Evolutionary conservation across 2,888 invertebrate species (phyloP), one percentile per base, ranked within the genome.

Genomic region (Caenorhabditis drosophilae): DNA sequence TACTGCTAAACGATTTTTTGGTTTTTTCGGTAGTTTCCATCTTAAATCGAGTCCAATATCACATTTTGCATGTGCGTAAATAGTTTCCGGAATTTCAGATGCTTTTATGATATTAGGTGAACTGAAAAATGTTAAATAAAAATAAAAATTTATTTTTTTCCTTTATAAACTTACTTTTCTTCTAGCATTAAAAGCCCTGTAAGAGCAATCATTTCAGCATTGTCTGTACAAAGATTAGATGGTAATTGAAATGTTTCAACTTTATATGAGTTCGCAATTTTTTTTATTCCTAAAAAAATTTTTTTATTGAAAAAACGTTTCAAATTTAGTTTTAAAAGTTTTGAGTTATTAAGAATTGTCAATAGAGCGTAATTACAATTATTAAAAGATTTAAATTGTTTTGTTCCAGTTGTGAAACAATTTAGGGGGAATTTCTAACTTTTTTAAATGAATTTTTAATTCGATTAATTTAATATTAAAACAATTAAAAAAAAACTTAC

Each of bases 161-260:
- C 25, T 40, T 4, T 1, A 7, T 15, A 16, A n/a, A 50, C 50
- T n/a, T 16, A 74, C 75, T 61, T 42, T 26, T 69, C 49, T 18
- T 54, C 46, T 26, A 74, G 23, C 61, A 68, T 67, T 47, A 74
- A 54, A 49, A 69, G n/a, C 12, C 74, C 84, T 56, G 68, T 85
- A 86, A 97, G 97, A 18, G 97, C 97, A 78, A 98, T 92, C 98
- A 98, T 98, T 31, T 94, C 89, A 7, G 97, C 98, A 88, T 98
- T 98, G 84, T 98, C 98, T 0, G 93, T 94, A 84, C 98, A 98
- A 11, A 93, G 87, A 80, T 88, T 87, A 22, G 90, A 89, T 2
- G 92, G 91, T 15, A 70, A 48, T 23, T 42, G 44, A 35, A 69
- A 38, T 1, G 61, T 48, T 6, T 50, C 31, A 34, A 73, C 64